Base-by-base conservation (phyloP, 2,888 invertebrate species). In the Empis livida region DNA sequence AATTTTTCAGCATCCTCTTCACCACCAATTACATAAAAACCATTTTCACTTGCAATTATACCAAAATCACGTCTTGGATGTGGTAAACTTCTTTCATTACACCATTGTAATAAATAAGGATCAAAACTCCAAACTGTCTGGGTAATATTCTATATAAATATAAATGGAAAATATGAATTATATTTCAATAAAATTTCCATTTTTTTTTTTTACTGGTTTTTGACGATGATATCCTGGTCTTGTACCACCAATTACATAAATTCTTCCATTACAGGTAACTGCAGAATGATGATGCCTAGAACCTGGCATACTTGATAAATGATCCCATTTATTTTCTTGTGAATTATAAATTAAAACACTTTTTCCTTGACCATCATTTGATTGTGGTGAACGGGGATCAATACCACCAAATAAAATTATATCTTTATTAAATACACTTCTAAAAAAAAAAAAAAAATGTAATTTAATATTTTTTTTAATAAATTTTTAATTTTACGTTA, bases 21-120 rank as follows among this genome's bases (percentile, higher is more conserved):
- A 9, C 84, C 84, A 1, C 84, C 84, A 51, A 84, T 79, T 5
- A 80, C 80, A 56, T 77, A 83, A 55, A 85, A 67, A n/a, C 76
- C 77, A 63, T 77, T 76, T 20, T 75, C 73, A 54, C 75, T 74
- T 2, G 76, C 78, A n/a, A 81, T 77, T 6, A 82, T 68, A 0
- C 80, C 82, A 57, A 84, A 84, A 66, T 82, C 80, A 62, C 80
- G 79, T 54, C 83, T 71, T 1, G 78, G 72, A 20, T 73, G 71
- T 15, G 74, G 70, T 55, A 84, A 72, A 13, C 73, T 74, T 2
- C 73, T 70, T 60, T 83, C 80, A 51, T 73, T 74, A 59, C 71
- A 76, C 84, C 84, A 84, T 42, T 74, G 73, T 16, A 76, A 66
- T 1, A 72, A 73, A 10, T 74, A 72, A 1, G 82, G 80, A 60